Evolutionary conservation across 2,113 vertebrate genomes (phyloP).

Genomic region (Baryphthengus martii): DNA sequence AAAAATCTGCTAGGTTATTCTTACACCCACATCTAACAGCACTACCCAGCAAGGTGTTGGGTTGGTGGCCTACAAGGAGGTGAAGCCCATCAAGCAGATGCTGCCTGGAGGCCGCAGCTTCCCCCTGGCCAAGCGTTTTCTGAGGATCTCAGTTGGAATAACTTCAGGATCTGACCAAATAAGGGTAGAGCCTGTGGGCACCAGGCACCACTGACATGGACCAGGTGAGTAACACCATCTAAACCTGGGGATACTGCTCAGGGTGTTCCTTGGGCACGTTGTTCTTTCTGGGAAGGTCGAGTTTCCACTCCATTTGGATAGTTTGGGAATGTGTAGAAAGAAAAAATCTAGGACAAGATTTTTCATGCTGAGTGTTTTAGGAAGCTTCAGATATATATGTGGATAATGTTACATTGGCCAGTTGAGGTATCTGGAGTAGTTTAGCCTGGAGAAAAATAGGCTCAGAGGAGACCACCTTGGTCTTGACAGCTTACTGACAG

Average conservation of each 20-base stretch:
- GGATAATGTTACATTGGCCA: accelerated
- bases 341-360: no score
- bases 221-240: accelerated
- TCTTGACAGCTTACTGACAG: neutral
- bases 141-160: neutral
- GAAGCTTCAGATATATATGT: accelerated
- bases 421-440: neutral
- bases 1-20: neutral
- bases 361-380: accelerated
- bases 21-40: neutral
- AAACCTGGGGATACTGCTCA: accelerated
- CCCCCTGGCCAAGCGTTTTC: neutral
- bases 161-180: no score
- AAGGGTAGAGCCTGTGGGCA: neutral
- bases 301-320: neutral
- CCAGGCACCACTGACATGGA: accelerated
- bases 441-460: neutral
- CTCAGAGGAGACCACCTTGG: neutral
- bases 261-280: no score
- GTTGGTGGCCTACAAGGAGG: neutral
- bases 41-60: neutral
- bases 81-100: neutral
- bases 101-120: neutral
- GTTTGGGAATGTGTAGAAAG: neutral
- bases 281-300: accelerated